Conservation (phyloP, 2,113 vertebrate species). For the Lepisosteus oculatus region DNA sequence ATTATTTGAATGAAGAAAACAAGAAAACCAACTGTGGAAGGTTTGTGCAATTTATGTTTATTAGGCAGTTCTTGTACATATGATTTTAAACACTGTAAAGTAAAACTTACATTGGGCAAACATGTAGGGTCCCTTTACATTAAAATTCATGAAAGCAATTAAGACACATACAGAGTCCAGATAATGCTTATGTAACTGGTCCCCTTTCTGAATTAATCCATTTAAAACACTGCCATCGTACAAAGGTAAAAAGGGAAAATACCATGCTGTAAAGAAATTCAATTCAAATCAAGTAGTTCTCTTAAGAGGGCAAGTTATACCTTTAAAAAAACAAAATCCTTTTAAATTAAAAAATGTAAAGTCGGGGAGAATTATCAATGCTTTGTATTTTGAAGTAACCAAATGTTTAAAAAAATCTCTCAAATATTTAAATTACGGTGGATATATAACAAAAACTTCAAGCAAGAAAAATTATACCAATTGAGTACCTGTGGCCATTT, state of each 20-base stretch:
- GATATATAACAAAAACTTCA: neutral
- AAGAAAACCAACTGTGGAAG: neutral
- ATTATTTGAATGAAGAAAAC: neutral
- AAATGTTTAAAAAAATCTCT: conserved; percentile 3
- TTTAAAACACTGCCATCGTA: conserved; percentile 19
- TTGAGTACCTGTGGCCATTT: conserved; percentile 14
- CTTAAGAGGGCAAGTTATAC: neutral
- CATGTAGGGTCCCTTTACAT: conserved; percentile 55
- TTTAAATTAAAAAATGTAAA: conserved; percentile 4
- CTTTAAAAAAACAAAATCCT: neutral
- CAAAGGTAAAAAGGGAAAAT: conserved; percentile 12
- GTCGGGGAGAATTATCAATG: neutral
- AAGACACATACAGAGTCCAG: conserved; percentile 32
- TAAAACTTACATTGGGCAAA: conserved; percentile 61
- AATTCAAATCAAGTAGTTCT: conserved; percentile 12
- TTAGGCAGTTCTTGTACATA: conserved; percentile 74
- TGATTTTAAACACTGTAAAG: conserved; percentile 61
- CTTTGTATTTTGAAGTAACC: conserved; percentile 8
- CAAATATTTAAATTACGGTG: neutral
- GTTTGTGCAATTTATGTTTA: conserved; percentile 64
- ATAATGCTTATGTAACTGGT: conserved; percentile 24
- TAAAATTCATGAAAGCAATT: conserved; percentile 50
- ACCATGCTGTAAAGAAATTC: neutral
- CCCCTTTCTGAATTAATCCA: conserved; percentile 17
- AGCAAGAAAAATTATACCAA: neutral